These are phyloP conservation scores for Xiphorhynchus elegans DNA, from an alignment of 2,113 vertebrate species.

Conservation along the genomic window DNA sequence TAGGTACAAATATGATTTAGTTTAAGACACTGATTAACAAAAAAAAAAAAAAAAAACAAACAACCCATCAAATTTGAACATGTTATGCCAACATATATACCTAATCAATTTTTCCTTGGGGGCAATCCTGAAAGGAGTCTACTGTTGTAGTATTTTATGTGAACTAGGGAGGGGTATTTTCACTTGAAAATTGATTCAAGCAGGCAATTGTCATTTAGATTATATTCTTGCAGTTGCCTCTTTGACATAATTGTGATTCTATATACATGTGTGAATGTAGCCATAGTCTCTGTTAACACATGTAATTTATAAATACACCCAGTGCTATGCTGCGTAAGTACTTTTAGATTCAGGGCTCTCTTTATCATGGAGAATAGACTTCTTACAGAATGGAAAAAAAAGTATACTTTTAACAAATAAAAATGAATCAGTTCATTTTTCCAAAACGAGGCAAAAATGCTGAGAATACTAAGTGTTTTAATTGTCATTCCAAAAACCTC, in stretches of 20 bases:
- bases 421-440: constrained; percentile 2
- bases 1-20: background rate
- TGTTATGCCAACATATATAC: background rate
- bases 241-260: background rate
- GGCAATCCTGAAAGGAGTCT: background rate
- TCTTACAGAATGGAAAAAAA: background rate
- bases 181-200: background rate
- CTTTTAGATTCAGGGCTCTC: background rate
- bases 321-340: background rate
- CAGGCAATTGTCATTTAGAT: background rate
- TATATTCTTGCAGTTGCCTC: background rate
- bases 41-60: no score
- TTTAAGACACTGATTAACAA: background rate
- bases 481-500: constrained; percentile 57
- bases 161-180: background rate
- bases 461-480: constrained; percentile 43
- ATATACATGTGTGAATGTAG: background rate
- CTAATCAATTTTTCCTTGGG: background rate
- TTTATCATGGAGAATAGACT: background rate
- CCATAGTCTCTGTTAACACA: background rate
- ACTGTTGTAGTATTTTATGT: background rate
- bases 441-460: constrained; percentile 33
- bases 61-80: background rate
- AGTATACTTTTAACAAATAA: background rate
- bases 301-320: background rate